Percentiles rank a stretch among this genome's conserved stretches.
Evolutionary conservation across 2,113 vertebrate species (phyloP).

Genomic region (Rhadina sibilatrix): DNA sequence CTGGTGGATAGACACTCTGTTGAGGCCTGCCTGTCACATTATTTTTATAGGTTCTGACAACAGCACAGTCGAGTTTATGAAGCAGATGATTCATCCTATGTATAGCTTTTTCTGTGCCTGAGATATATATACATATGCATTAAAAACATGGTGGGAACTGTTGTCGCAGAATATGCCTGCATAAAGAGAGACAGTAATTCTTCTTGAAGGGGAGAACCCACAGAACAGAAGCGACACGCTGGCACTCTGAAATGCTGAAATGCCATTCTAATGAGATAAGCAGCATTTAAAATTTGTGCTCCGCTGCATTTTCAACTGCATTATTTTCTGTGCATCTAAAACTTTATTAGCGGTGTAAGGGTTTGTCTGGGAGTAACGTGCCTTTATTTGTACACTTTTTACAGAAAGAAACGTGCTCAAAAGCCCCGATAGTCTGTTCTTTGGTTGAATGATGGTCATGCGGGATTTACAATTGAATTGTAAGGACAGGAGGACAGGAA

Average conservation of each 20-base stretch:
- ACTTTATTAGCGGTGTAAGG: constrained; percentile 10
- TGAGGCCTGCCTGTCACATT: constrained; percentile 30
- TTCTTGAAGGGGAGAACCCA: not conserved
- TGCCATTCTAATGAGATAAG: constrained; percentile 15
- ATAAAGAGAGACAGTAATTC: not conserved
- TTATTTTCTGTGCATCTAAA: constrained; percentile 37
- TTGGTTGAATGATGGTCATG: constrained; percentile 41
- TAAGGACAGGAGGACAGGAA: constrained; percentile 21
- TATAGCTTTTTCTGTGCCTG: not conserved
- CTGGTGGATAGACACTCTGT: not conserved
- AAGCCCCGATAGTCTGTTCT: not conserved
- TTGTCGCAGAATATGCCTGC: not conserved
- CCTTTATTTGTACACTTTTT: constrained; percentile 22
- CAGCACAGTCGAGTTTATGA: constrained; percentile 17
- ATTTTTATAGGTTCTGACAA: constrained; percentile 48
- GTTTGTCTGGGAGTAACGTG: constrained; percentile 8
- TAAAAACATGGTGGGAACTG: not conserved
- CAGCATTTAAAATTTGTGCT: not conserved
- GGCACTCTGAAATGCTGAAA: not conserved
- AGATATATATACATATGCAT: constrained; percentile 25
- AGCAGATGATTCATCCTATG: constrained; percentile 32
- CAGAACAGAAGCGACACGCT: not conserved
- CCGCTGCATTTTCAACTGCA: not conserved
- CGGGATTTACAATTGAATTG: constrained; percentile 59
- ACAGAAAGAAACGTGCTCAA: not conserved